Evolutionary conservation across 2,113 vertebrate genomes (phyloP), one percentile per base, ranked within the genome.

Genomic region (Lathamus discolor): DNA sequence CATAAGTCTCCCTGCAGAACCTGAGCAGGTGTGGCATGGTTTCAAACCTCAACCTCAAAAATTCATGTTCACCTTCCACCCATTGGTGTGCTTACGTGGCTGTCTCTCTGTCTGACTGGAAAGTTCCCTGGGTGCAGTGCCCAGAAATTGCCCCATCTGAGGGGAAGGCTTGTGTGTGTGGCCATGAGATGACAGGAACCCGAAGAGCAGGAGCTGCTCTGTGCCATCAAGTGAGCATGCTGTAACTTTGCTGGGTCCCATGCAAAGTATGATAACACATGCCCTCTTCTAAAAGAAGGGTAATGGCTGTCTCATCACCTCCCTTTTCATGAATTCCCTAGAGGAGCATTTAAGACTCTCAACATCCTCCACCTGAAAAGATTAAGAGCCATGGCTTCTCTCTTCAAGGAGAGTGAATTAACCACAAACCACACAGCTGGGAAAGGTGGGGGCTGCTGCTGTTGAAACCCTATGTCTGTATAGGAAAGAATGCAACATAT

Each of bases 401-500:
- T 84, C 51, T 95, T 77, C 31, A 51, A 62, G 55, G 52, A 91
- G 83, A 17, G 43, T 44, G 13, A 16, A n/a, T 75, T 76, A 91
- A 93, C 86, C 93, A 68, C 89, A 93, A 95, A 66, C 61, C 86
- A 91, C 61, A 54, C 66, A 68, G 51, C 52, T 93, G 81, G 83
- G 93, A 95, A 97, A 93, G 66, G 94, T 91, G 86, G 89, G 44
- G 86, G 76, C 48, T 91, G 86, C 48, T 91, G 86, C 70, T 88
- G 77, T 86, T 91, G 83, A 95, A 95, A 91, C n/a, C 14, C 74
- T 76, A 13, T 2, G 14, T 93, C 83, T 84, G 81, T 67, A 72
- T 74, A 86, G 33, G 55, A 95, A 96, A 95, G 83, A 95, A 95
- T 95, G 94, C 68, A 88, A 66, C 95, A 74, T 88, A 88, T 51